Percentiles rank a stretch among this genome's conserved stretches.
Evolutionary conservation across 30 jellyfish, hydroid and myxozoan species (phyloP).

Genomic region (Mastigias papua): DNA sequence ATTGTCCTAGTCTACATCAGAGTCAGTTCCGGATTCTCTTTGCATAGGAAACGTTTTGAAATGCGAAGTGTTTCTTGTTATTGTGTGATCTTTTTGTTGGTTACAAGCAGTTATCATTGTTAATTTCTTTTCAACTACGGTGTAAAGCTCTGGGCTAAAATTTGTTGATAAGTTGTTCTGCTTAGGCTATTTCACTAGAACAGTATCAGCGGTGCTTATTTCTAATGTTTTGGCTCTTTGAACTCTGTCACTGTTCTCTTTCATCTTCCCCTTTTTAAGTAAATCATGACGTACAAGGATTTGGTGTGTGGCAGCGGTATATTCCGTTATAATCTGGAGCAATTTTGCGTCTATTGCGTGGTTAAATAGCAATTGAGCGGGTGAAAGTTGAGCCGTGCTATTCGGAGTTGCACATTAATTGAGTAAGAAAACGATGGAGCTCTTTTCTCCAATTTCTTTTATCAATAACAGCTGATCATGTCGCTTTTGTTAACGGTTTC

Average conservation of each 20-base stretch:
- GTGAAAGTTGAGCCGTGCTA: background rate
- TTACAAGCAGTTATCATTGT: background rate
- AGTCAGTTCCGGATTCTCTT: background rate
- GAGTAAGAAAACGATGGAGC: background rate
- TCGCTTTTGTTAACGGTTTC: slow-evolving; percentile 38
- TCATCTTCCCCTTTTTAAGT: background rate
- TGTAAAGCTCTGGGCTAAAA: background rate
- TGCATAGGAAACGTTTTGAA: background rate
- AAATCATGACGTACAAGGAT: background rate
- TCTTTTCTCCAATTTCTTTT: background rate
- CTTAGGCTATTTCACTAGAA: background rate
- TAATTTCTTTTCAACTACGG: too few species aligned
- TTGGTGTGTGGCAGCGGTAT: background rate
- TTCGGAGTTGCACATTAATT: background rate
- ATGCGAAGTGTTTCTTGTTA: background rate
- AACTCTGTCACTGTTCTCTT: background rate
- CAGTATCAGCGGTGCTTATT: background rate
- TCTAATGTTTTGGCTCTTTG: background rate
- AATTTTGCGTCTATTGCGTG: background rate
- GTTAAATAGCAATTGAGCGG: slow-evolving; percentile 2
- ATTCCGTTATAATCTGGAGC: background rate
- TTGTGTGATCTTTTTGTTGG: background rate
- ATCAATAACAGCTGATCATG: background rate
- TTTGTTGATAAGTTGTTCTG: background rate
- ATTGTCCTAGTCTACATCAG: background rate